Base-by-base conservation (phyloP, 2,888 invertebrate species). In the Lithophane leautieri region DNA sequence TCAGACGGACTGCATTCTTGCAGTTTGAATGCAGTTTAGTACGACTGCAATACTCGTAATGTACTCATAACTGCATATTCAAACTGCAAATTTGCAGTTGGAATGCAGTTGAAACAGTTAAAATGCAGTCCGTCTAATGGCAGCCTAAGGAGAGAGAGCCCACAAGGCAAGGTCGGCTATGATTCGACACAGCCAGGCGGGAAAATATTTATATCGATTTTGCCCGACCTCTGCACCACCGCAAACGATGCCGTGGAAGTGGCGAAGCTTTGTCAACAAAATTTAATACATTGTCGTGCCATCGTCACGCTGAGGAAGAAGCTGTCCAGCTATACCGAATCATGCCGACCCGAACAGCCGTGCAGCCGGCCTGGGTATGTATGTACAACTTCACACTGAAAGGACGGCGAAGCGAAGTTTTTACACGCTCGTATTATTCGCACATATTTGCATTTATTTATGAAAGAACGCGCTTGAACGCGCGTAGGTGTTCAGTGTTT, bases 401-500 rank as follows among this genome's bases (percentile, higher is more conserved):
- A 28, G 34, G 19, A 19, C 50, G 42, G 42, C 42, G 25, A 44
- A 61, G 42, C 25, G 28, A 61, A 7, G 42, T 74, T 54, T 28
- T 62, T 63, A 44, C 40, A 11, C 40, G 19, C 47, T 47, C 47
- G 68, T 67, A 44, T 44, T 70, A 19, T 34, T 34, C 9, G 3
- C 66, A n/a, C 14, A 22, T 9, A 66, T 54, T 71, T 56, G 47
- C 79, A 76, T 62, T 79, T 54, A 54, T 60, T 40, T 52, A 11
- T 22, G 58, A 3, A 28, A 2, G 12, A 11, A 9, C 14, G 65
- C 22, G 19, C 9, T 1, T 42, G 22, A 3, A 25, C 11, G 44
- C 7, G 63, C 42, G 19, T 19, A n/a, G n/a, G n/a, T n/a, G n/a
- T n/a, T n/a, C n/a, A n/a, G n/a, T n/a, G 42, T 44, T 25, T 44